These are phyloP conservation scores for Bradypodion ventrale DNA, from an alignment of 2,797 vertebrate species.

Conservation along the genomic window DNA sequence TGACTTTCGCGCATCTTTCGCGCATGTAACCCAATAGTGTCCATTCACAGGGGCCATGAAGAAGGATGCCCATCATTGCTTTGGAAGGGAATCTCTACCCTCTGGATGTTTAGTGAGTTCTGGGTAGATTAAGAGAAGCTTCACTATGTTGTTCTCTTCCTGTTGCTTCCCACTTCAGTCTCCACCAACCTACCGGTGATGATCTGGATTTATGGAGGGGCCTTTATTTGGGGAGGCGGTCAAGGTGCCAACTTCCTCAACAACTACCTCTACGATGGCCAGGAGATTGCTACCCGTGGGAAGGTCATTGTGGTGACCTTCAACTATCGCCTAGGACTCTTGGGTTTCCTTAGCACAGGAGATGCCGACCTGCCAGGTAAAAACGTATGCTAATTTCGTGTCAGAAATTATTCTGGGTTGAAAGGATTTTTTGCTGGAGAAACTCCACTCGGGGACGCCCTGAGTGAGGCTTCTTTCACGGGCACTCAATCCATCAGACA, in stretches of 20 bases:
- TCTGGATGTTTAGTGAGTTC: background rate
- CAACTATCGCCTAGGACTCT: conserved; percentile 87
- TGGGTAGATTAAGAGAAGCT: background rate
- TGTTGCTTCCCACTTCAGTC: conserved; percentile 70
- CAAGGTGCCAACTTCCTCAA: conserved; percentile 84
- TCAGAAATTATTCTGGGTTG: too few relatives aligned
- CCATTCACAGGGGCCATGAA: too few relatives aligned
- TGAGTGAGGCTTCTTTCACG: too few relatives aligned
- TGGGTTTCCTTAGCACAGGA: conserved; percentile 94
- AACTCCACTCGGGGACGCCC: too few relatives aligned
- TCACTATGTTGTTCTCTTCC: background rate
- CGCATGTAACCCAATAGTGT: too few relatives aligned
- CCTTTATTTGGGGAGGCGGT: conserved; percentile 80
- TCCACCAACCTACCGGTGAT: conserved; percentile 89
- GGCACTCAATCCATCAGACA: too few relatives aligned
- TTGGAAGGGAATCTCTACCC: too few relatives aligned
- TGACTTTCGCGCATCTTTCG: too few relatives aligned
- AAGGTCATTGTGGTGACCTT: conserved; percentile 92
- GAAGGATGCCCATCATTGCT: too few relatives aligned
- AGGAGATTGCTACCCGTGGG: conserved; percentile 87
- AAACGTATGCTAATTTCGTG: too few relatives aligned
- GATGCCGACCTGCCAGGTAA: conserved; percentile 85
- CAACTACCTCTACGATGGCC: conserved; percentile 88
- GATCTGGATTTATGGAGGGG: conserved; percentile 91
- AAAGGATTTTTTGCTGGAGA: too few relatives aligned